Conservation (phyloP, 2,888 invertebrate genomes). For the Scrobipalpa atriplicella region DNA sequence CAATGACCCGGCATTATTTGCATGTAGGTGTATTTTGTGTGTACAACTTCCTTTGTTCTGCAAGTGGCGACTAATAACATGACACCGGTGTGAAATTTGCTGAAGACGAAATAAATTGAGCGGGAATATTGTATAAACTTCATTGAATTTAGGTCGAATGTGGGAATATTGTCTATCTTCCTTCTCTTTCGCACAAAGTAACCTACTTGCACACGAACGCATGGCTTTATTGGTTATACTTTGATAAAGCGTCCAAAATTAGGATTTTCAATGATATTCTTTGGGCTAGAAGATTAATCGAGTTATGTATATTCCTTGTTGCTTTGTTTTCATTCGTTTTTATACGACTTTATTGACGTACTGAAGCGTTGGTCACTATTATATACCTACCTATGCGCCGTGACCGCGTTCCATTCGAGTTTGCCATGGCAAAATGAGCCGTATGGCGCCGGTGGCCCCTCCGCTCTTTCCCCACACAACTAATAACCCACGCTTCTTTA, state of each 20-base stretch:
- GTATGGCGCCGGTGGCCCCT: conserved; percentile 65
- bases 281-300: background rate
- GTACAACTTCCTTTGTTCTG: conserved; percentile 64
- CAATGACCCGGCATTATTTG: conserved; percentile 78
- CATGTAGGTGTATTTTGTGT: conserved; percentile 64
- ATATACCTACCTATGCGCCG: conserved; percentile 57
- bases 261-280: conserved; percentile 29
- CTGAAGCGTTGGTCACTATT: conserved; percentile 43
- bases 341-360: background rate
- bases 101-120: conserved; percentile 40
- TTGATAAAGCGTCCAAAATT: conserved; percentile 7
- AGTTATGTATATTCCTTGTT: background rate
- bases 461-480: conserved; percentile 64
- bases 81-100: conserved; percentile 30
- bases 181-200: conserved; percentile 53
- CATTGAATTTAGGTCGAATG: conserved; percentile 36
- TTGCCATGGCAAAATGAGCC: conserved; percentile 69
- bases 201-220: conserved; percentile 52
- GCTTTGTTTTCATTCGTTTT: background rate
- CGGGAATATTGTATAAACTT: conserved; percentile 43
- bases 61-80: conserved; percentile 40
- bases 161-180: conserved; percentile 44
- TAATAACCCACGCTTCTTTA: conserved; percentile 78
- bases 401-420: conserved; percentile 70
- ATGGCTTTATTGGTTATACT: conserved; percentile 41